Evolutionary conservation across 1,140 invertebrate species (phyloP), one percentile per base, ranked within the genome.

Genomic region (Rhopalosiphum padi): DNA sequence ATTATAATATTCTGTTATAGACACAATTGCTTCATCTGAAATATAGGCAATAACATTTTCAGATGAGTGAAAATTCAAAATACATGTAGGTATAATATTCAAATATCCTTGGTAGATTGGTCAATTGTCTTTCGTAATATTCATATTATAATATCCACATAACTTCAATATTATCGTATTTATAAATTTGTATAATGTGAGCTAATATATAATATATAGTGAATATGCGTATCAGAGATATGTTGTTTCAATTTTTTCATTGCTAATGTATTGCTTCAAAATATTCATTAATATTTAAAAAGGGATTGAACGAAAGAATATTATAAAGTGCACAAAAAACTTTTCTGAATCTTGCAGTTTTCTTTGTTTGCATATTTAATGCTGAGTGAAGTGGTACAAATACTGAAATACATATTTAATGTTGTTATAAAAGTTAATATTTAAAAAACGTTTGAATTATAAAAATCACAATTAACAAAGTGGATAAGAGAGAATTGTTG

Each of bases 311-410:
- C n/a, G 35, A 83, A 37, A 83, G 82, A 83, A 83, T 77, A 77
- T 77, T 77, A 77, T 77, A 68, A 68, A 68, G 60, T 77, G 60
- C 37, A 86, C 4, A 86, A 86, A 43, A 86, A 86, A 46, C 25
- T 86, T 86, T 86, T 86, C 30, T 25, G 85, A 46, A 43, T 43
- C 23, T 86, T 43, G 9, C 83, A 43, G 83, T 86, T 86, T 77
- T 86, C 41, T 86, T 86, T n/a, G 30, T 86, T 86, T 86, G 30
- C 60, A 86, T 86, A 48, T 86, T 86, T 86, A 86, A 46, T 86
- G 30, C 46, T 86, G 30, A 86, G 85, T 86, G 37, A 30, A 86
- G 85, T 86, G 37, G 83, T 46, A 46, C 43, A 77, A 46, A 46
- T 85, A 86, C 43, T 77, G 60, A n/a, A 86, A 86, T 46, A 86